Evolutionary conservation across 2,797 vertebrate genomes (phyloP), one percentile per base, ranked within the genome.

Genomic region (Xerus rutilus): DNA sequence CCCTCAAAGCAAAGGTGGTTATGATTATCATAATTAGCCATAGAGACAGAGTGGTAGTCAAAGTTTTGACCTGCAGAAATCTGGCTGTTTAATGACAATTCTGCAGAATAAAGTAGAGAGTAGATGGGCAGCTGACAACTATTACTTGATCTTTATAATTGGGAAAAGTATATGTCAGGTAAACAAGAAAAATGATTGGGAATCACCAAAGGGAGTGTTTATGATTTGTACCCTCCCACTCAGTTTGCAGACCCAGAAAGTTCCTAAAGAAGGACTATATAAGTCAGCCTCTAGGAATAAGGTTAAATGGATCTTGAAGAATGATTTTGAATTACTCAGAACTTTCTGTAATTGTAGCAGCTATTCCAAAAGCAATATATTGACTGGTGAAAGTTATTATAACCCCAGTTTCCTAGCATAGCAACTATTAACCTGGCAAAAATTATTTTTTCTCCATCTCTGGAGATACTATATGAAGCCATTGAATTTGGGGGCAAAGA

Each of bases 21-120:
- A 17, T 47, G 76, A 86, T 86, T 94, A 72, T 39, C 25, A n/a
- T 84, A 96, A 93, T 93, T 25, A 39, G 47, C 39, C 45, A 72
- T 73, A 72, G 67, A 47, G 52, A 79, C 15, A 18, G 62, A 91
- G 47, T 79, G 74, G 65, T 35, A 85, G 85, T 77, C 17, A 86
- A n/a, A 18, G 4, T 87, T 94, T 28, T 92, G 73, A 92, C 45
- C 85, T 85, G 17, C 35, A 93, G 81, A 81, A 87, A 85, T 91
- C 45, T 86, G 81, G 45, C 47, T 70, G 47, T 65, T 85, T 78
- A 82, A 73, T 69, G 47, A 57, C 79, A 93, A 45, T 88, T 94
- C 52, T 74, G 57, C 73, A 49, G 30, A 54, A 64, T 65, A 81
- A 79, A 92, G 64, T 43, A 17, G 45, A 62, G 8, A 5, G n/a